Base-by-base conservation (phyloP, 2,888 invertebrate genomes). In the Argyresthia goedartella region DNA sequence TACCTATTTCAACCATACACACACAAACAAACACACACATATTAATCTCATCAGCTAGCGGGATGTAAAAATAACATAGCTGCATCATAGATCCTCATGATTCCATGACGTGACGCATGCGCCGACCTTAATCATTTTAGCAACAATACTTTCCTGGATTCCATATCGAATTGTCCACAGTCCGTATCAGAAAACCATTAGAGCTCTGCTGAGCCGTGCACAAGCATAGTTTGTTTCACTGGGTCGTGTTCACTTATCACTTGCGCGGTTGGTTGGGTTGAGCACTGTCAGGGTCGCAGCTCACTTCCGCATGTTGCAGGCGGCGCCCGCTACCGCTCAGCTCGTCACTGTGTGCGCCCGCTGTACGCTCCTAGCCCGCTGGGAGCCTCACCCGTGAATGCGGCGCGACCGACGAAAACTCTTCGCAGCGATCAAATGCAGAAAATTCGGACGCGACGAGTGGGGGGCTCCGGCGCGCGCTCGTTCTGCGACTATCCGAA, bases 371-470 rank as follows among this genome's bases (percentile, higher is more conserved):
- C 75, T 69, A 73, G 70, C 67, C 9, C 65, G 76, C 65, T 67
- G 76, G 76, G 81, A 82, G 84, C 81, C 80, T 73, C 73, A 76
- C 79, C 80, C 81, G 85, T 85, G 71, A 86, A 85, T 85, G 79
- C 79, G 79, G 50, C 55, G 50, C 47, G 49, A 76, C 86, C 80
- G 82, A 81, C 85, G 82, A 85, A 85, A 84, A 81, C 77, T 82
- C 77, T 76, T 76, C 73, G 69, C 81, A 73, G 71, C 73, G 81
- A 69, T 69, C 77, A 77, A 85, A 84, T 86, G 86, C 86, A 86
- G 85, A 86, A 85, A 84, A 81, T 82, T 85, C 74, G 78, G 81
- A 80, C 82, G 82, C 77, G 78, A 62, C 71, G 82, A 79, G 84
- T 79, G 82, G 84, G 84, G 85, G 82, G 77, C 81, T 25, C 25